A percentile compares a stretch with the other conserved stretches of the same genome.
Evolutionary conservation across 2,113 vertebrate genomes (phyloP).

Genomic region (Sula dactylatra): DNA sequence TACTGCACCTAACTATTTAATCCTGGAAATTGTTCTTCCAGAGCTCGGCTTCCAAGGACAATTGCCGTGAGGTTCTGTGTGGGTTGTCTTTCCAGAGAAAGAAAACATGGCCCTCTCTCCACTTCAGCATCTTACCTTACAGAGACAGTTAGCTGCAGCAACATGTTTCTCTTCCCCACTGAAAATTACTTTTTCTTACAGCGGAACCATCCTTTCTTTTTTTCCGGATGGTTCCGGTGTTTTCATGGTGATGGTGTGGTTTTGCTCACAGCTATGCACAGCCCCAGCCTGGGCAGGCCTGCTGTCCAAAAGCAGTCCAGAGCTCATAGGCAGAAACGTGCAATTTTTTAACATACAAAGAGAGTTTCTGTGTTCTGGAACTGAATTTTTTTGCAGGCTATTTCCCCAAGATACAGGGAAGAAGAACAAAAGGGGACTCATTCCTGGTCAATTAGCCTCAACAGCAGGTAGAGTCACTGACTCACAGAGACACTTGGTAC

Average conservation of each 20-base stretch:
- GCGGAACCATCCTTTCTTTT: background rate
- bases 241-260: background rate
- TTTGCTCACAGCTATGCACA: background rate
- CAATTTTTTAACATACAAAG: background rate
- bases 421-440: background rate
- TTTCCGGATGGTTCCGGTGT: background rate
- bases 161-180: background rate
- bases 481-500: background rate
- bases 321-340: background rate
- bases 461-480: background rate
- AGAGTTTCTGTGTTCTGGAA: background rate
- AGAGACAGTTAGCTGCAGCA: background rate
- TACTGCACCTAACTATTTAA: background rate
- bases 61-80: background rate
- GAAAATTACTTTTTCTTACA: background rate
- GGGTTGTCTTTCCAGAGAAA: background rate
- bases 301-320: background rate
- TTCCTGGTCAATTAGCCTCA: background rate
- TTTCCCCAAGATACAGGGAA: background rate
- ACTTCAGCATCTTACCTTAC: background rate
- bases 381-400: background rate
- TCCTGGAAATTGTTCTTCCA: conserved; percentile 10
- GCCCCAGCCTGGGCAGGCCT: background rate
- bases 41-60: background rate
- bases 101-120: background rate